Percentiles rank a stretch among this genome's conserved stretches.
phyloP scores from a whole-genome alignment of 2,797 vertebrate species.

The Rallus crepitans region DNA sequence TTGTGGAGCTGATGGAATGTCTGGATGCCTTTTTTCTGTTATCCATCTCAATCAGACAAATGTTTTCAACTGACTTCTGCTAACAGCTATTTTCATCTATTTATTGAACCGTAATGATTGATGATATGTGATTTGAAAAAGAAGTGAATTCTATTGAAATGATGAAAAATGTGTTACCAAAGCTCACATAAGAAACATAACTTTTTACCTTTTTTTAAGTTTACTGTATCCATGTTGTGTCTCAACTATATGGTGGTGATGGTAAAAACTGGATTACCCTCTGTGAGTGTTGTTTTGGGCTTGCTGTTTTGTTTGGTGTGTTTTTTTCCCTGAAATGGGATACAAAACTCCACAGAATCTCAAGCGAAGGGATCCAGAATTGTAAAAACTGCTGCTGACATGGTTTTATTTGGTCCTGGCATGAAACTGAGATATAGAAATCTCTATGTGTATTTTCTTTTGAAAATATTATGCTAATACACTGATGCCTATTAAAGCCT shows the following conservation, averaged over 20 bases:
- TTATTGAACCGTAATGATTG: not conserved
- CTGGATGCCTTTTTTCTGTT: not conserved
- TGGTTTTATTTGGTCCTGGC: not conserved
- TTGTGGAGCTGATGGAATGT: not conserved
- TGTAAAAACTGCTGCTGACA: not conserved
- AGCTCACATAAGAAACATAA: not conserved
- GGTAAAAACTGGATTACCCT: not conserved
- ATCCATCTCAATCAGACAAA: not conserved
- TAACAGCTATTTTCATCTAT: conserved; percentile 2
- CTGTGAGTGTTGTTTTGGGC: not conserved
- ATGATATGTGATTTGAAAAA: not conserved
- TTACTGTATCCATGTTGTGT: not conserved
- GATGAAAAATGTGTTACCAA: not conserved
- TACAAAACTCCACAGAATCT: not conserved
- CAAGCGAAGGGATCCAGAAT: not conserved
- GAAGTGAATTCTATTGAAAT: not conserved
- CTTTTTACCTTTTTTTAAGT: not conserved
- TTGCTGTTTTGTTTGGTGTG: not conserved
- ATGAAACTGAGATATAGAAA: not conserved
- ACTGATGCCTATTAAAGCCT: not conserved
- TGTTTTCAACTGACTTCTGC: not conserved
- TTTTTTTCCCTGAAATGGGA: not conserved
- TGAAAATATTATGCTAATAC: not conserved
- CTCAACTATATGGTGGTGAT: not conserved
- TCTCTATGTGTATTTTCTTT: not conserved